Evolutionary conservation across 2,888 invertebrate species (phyloP), one percentile per base, ranked within the genome.

Genomic region (Oxyteleia sp.): DNA sequence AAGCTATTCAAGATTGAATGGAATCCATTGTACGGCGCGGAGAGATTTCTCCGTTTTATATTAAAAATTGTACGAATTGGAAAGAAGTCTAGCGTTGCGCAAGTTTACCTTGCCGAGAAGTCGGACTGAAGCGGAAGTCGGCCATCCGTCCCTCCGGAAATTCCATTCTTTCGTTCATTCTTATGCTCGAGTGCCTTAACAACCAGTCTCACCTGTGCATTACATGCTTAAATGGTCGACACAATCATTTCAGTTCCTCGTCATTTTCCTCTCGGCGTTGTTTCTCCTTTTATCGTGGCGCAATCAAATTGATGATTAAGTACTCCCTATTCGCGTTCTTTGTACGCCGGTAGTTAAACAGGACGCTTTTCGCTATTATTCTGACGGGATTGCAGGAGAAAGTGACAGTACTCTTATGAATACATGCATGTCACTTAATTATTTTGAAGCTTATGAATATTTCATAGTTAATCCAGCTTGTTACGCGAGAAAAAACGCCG

Each of bases 111-210:
- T 71, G 35, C 47, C 11, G 66, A 49, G 38, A 23, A 66, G 66
- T 38, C 51, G 51, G 71, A 35, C 64, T 71, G 23, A 47, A 66
- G 45, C 76, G 82, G 76, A 78, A 82, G 82, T 76, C 61, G 13
- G 38, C 23, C 71, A 47, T 71, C 59, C 82, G 61, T 78, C 53
- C 49, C 68, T 63, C 63, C 82, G 68, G 78, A 83, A 83, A 78
- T 78, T 82, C 63, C 82, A 72, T 82, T 76, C 76, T 76, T 80
- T 66, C 78, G 66, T 78, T 72, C 55, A 71, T 61, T 32, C 68
- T 72, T 59, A 53, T 49, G 63, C 68, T 72, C 63, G 82, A 78
- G 53, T 68, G 49, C 59, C 76, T 72, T 55, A 68, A 82, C 82
- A 72, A 63, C 53, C 72, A 18, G 45, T 61, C 43, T 57, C 76